Percentiles rank a stretch among this genome's conserved stretches.
phyloP scores from a whole-genome alignment of 2,113 vertebrate species.

The Equus quagga region DNA sequence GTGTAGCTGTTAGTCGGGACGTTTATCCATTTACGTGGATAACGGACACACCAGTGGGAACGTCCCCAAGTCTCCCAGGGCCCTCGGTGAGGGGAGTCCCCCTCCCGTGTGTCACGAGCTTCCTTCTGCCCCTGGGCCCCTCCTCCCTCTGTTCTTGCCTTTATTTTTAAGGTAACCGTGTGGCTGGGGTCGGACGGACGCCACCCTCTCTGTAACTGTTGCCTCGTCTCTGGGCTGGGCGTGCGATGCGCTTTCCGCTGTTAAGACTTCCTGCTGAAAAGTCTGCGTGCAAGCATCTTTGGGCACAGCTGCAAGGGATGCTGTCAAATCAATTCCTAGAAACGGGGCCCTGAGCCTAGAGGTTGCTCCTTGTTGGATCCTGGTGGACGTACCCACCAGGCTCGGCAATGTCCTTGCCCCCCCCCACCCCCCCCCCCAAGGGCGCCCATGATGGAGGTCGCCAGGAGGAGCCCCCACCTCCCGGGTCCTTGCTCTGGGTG shows the following conservation, averaged over 20 bases:
- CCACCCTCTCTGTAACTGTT: background rate
- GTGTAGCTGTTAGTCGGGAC: too few species aligned
- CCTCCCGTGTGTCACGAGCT: background rate
- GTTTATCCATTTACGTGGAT: background rate
- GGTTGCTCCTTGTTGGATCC: background rate
- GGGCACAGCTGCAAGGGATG: background rate
- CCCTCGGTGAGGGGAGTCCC: background rate
- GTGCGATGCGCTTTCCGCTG: background rate
- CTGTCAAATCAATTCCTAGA: background rate
- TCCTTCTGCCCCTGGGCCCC: background rate
- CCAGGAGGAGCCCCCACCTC: background rate
- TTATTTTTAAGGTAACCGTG: background rate
- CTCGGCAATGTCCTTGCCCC: accelerated
- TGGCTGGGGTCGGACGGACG: background rate
- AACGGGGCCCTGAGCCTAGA: background rate
- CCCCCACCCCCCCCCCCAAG: background rate
- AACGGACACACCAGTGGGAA: background rate
- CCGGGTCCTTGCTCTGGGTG: background rate
- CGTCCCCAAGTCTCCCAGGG: background rate
- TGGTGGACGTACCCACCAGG: background rate
- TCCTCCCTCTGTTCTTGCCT: background rate
- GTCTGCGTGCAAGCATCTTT: background rate
- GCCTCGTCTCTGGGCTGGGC: background rate
- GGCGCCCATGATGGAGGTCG: accelerated
- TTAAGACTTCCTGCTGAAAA: background rate